These are phyloP conservation scores for Caenorhabditis remanei DNA, from an alignment of 1,140 invertebrate species.

Conservation along the genomic window DNA sequence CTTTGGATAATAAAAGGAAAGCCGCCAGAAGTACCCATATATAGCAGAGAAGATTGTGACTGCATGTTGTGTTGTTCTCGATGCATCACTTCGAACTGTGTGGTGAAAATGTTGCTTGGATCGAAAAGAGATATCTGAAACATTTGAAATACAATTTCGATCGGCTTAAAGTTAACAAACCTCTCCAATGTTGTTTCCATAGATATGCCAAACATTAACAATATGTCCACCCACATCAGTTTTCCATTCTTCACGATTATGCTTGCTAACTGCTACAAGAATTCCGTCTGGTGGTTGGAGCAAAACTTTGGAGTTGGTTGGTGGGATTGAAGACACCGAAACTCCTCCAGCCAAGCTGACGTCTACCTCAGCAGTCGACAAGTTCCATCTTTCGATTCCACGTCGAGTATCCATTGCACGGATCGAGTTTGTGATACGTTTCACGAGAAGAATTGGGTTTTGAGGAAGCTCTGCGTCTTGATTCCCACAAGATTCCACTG, in stretches of 20 bases:
- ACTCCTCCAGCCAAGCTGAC: conserved; percentile 9
- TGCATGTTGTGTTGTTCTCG: conserved; percentile 24
- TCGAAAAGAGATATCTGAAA: conserved; percentile 28
- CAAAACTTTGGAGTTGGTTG: background rate
- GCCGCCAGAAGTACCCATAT: background rate
- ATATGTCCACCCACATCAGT: conserved; percentile 24
- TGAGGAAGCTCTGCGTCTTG: conserved; percentile 6
- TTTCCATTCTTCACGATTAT: conserved; percentile 12
- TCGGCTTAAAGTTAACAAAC: background rate
- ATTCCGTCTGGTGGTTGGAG: conserved; percentile 34
- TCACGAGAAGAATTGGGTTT: background rate
- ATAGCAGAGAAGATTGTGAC: background rate
- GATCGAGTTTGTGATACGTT: conserved; percentile 14
- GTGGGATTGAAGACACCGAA: background rate
- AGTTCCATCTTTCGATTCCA: conserved; percentile 19
- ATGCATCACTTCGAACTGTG: background rate
- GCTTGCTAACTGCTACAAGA: background rate
- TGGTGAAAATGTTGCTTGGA: conserved; percentile 29
- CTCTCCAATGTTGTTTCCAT: conserved; percentile 8
- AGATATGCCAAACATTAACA: conserved; percentile 27
- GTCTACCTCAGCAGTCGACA: conserved; percentile 3
- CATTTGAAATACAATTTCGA: background rate
- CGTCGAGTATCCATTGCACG: conserved; percentile 24
- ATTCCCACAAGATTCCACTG: conserved; percentile 19
- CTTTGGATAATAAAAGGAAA: conserved; percentile 33